These are phyloP conservation scores for Hypsibius dujardini DNA, from an alignment of 1,140 invertebrate species.

Conservation along the genomic window DNA sequence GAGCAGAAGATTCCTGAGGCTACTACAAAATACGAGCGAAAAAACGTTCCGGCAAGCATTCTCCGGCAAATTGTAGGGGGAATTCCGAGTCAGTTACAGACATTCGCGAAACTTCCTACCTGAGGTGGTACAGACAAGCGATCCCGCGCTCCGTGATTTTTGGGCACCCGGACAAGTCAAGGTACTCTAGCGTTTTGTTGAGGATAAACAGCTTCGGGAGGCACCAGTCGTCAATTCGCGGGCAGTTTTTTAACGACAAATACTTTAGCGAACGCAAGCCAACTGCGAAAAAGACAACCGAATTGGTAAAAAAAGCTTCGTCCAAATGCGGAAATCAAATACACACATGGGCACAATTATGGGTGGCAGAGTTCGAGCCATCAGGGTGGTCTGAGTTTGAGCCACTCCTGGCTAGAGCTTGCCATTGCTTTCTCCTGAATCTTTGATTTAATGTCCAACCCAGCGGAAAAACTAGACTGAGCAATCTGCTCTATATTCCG, in stretches of 20 bases:
- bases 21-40: conserved; percentile 22
- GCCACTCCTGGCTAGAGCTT: no score
- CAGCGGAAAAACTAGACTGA: no score
- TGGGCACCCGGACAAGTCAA: conserved; percentile 52
- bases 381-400: no score
- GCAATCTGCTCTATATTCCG: no score
- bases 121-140: conserved; percentile 36
- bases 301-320: conserved; percentile 23
- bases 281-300: conserved; percentile 30
- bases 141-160: conserved; percentile 46
- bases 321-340: no score
- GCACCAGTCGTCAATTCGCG: conserved; percentile 54
- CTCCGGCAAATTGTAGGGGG: conserved; percentile 12
- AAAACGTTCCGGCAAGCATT: conserved; percentile 18
- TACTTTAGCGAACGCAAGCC: conserved; percentile 42
- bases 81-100: conserved; percentile 22
- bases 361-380: no score
- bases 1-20: conserved; percentile 24
- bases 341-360: no score
- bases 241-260: conserved; percentile 45
- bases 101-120: no score
- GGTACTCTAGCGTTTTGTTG: conserved; percentile 42
- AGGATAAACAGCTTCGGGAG: conserved; percentile 47
- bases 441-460: no score
- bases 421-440: no score